These are phyloP conservation scores for Pogonocichla stellata DNA, from an alignment of 2,113 vertebrate genomes.

Conservation along the genomic window DNA sequence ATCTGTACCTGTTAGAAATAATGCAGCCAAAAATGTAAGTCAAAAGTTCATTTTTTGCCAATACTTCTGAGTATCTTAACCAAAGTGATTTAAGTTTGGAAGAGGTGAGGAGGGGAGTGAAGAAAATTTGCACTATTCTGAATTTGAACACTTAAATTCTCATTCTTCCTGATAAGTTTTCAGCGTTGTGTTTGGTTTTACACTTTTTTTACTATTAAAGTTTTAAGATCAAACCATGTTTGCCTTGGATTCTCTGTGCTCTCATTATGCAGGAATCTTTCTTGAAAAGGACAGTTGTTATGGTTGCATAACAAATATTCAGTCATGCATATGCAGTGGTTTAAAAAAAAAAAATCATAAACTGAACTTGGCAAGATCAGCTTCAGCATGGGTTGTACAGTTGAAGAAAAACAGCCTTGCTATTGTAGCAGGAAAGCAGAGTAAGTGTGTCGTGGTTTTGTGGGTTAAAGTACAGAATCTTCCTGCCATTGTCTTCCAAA, in stretches of 20 bases:
- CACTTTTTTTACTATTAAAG: conserved; percentile 82
- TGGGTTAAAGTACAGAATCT: neutral
- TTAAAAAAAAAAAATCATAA: neutral
- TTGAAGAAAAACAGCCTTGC: neutral
- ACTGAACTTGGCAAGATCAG: neutral
- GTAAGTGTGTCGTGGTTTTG: neutral
- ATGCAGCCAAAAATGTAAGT: conserved; percentile 68
- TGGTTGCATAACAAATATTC: neutral
- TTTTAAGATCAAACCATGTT: conserved; percentile 64
- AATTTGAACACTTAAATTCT: conserved; percentile 64
- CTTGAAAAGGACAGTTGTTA: conserved; percentile 2
- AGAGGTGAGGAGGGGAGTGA: conserved; percentile 22
- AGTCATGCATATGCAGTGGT: conserved; percentile 32
- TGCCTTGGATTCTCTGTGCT: neutral
- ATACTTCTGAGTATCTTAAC: conserved; percentile 70
- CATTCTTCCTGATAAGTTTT: conserved; percentile 61
- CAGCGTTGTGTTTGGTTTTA: conserved; percentile 70
- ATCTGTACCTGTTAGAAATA: conserved; percentile 66
- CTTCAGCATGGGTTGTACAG: neutral
- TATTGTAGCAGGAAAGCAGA: neutral
- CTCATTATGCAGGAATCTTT: neutral
- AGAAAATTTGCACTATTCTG: conserved; percentile 69
- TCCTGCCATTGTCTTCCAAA: neutral
- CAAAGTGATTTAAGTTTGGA: conserved; percentile 73
- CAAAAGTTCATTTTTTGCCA: conserved; percentile 72